Base-by-base conservation (phyloP, 2,888 invertebrate genomes). In the Drosophila demipolita region DNA sequence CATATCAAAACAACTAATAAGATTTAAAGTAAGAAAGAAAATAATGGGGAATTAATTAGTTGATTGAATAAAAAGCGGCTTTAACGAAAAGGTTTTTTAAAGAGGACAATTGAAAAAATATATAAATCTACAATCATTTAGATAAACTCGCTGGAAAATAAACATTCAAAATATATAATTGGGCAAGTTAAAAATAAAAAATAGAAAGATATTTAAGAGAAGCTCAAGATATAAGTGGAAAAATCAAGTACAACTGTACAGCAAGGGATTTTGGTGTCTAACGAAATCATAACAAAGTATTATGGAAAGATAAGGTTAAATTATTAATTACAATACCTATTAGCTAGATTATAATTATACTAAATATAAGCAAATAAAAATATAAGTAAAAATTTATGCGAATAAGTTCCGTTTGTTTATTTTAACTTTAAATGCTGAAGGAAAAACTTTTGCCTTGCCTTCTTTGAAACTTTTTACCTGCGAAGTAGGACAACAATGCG, bases 401-500 rank as follows among this genome's bases (percentile, higher is more conserved):
- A 29, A 35, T 45, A 45, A 55, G 48, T 49, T 62, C 23, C 1
- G 26, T 32, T 55, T 76, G 35, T 57, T 77, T 65, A 57, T 55
- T 65, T 59, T 49, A 40, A n/a, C 45, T 58, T 40, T 52, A 59
- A 64, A 61, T 76, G 54, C 48, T 53, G n/a, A n/a, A 26, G 29
- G 40, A 54, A 23, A 77, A 80, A 78, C 54, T 80, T 78, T 65
- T 12, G 32, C 40, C 29, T 63, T 55, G 35, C 32, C 48, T 45
- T 29, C 49, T 40, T 50, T 4, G 32, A 61, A 73, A 54, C 26
- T 60, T 57, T 49, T 45, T 77, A 72, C 73, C 73, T 77, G 61
- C 29, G 29, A 57, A 65, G 50, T 52, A 52, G 57, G 59, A 61
- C 54, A 78, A 80, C 81, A 77, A 73, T 78, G 15, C 59, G 35